A percentile compares a stretch with the other conserved stretches of the same genome.
phyloP scores from a whole-genome alignment of 2,888 invertebrate genomes.

The Lamproptera curius region DNA sequence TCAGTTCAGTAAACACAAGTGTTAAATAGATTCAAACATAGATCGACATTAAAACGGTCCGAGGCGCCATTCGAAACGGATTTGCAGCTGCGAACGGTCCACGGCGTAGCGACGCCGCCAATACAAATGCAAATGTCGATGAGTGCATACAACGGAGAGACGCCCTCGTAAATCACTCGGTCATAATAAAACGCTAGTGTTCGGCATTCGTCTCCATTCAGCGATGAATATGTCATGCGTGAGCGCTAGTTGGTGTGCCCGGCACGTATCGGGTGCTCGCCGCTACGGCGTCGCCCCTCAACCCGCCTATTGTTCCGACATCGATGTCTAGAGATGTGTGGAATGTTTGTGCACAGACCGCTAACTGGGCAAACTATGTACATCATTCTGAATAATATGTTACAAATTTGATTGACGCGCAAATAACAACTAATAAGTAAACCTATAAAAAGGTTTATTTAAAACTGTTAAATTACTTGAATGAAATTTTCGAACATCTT shows the following conservation, averaged over 20 bases:
- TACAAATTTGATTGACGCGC: no score
- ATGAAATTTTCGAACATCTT: no score
- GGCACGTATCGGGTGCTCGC: slow-evolving; percentile 5
- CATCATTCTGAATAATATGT: no score
- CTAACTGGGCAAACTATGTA: no score
- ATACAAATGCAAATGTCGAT: neutral
- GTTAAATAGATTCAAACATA: neutral
- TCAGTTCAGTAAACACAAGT: neutral
- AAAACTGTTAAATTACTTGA: no score
- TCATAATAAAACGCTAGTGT: neutral
- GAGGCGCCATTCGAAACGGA: neutral
- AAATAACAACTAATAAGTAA: no score
- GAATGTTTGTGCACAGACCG: no score
- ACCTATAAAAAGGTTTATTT: no score
- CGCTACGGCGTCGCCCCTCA: slow-evolving; percentile 6
- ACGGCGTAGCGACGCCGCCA: neutral
- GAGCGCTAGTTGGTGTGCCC: neutral
- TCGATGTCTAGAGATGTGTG: no score
- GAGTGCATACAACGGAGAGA: neutral
- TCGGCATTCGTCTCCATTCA: neutral
- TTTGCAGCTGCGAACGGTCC: neutral
- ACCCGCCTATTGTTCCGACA: no score
- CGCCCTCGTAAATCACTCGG: neutral
- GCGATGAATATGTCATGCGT: neutral
- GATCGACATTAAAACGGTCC: neutral